phyloP scores from a whole-genome alignment of 2,888 invertebrate species.

The Nomada lathburiana region DNA sequence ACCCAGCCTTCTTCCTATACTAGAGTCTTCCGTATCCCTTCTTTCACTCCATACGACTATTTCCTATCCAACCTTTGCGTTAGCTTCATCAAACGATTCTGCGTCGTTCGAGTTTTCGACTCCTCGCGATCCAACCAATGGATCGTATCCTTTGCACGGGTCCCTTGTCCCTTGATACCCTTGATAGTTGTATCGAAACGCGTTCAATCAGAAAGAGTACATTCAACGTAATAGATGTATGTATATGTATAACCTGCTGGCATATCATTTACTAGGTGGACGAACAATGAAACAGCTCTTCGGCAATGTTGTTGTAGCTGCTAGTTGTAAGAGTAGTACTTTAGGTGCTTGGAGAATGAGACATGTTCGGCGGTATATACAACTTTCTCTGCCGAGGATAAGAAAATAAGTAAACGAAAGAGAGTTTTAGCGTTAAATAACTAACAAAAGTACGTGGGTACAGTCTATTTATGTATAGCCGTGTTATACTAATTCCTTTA shows the following conservation, averaged over 20 bases:
- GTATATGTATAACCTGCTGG: neutral
- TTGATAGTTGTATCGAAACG: neutral
- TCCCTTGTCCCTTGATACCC: too few relatives aligned
- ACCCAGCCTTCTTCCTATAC: conserved; percentile 29
- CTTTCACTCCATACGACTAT: neutral
- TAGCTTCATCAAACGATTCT: neutral
- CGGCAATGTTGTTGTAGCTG: too few relatives aligned
- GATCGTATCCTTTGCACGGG: neutral
- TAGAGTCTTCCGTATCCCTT: conserved; percentile 18
- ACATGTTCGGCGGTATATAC: too few relatives aligned
- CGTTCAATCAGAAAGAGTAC: neutral
- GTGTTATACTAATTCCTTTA: too few relatives aligned
- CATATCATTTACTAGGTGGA: neutral
- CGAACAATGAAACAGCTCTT: neutral
- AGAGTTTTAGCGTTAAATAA: too few relatives aligned
- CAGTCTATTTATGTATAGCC: too few relatives aligned
- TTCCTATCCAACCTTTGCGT: neutral
- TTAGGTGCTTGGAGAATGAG: too few relatives aligned
- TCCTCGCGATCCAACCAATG: neutral
- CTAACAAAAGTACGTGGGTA: too few relatives aligned
- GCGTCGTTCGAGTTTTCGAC: neutral
- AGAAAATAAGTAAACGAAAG: too few relatives aligned
- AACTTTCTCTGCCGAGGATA: too few relatives aligned
- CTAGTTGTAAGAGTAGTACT: too few relatives aligned
- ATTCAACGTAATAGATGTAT: neutral